Base-by-base conservation (phyloP, 2,113 vertebrate genomes). In the Oncorhynchus kisutch region DNA sequence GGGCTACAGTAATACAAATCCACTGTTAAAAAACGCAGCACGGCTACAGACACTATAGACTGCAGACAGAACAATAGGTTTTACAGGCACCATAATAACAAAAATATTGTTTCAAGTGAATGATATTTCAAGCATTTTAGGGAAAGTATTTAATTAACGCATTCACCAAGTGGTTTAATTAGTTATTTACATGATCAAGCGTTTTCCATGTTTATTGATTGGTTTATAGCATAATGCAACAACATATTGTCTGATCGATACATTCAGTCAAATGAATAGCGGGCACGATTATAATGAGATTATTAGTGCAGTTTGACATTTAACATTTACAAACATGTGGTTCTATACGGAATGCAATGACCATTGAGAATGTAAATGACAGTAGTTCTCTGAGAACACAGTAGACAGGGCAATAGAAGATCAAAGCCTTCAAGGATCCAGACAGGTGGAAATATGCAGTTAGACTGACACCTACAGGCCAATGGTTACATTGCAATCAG, bases 401-500 rank as follows among this genome's bases (percentile, higher is more conserved):
- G 3, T 18, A 18, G 51, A 2, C 39, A 11, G 39, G 39, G 39
- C 8, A 45, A 11, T 45, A 45, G 39, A 39, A 39, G 2, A 39
- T 45, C 39, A 11, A 1, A 45, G 39, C 34, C 34, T 0, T 34
- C 34, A 8, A 34, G 34, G 6, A 1, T 7, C 34, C 6, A 34
- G 34, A n/a, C 2, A 31, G 25, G 5, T 45, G 67, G 14, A 68
- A 68, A 45, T n/a, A 67, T 77, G 67, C 34, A 49, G 75, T 73
- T 80, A 75, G 39, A 82, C 87, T 89, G 92, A 91, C 93, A 85
- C 66, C 91, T 81, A 77, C 71, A 80, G 93, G 85, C n/a, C 60
- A 73, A 34, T 73, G 1, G 2, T 14, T 34, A 83, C 80, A 90
- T 70, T 84, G 20, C 83, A 88, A 6, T 0, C 1, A 6, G 18